These are phyloP conservation scores for Periophthalmus modestus DNA, from an alignment of 2,113 vertebrate species.

Conservation along the genomic window DNA sequence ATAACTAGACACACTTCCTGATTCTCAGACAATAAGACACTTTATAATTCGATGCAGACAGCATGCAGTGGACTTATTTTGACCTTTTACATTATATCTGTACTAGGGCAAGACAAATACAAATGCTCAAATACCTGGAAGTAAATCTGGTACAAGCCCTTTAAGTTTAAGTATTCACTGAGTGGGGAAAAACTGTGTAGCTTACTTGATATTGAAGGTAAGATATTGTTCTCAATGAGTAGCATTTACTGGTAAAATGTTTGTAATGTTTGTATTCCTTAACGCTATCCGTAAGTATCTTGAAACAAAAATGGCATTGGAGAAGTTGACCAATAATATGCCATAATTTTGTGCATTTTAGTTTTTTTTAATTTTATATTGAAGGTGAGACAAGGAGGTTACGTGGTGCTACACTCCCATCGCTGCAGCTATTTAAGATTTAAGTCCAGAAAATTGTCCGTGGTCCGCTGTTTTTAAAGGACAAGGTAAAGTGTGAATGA, in stretches of 20 bases:
- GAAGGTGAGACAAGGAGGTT: background rate
- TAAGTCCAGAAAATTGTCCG: background rate
- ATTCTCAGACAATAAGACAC: no score
- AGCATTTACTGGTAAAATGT: background rate
- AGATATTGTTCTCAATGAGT: background rate
- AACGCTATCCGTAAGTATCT: background rate
- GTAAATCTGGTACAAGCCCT: no score
- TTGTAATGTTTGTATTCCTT: background rate
- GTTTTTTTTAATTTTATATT: background rate
- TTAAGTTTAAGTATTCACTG: background rate
- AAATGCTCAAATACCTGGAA: no score
- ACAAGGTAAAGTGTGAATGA: background rate
- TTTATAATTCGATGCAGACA: no score
- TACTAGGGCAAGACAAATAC: no score
- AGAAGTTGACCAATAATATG: background rate
- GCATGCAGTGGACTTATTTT: no score
- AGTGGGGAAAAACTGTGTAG: background rate
- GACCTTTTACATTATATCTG: no score
- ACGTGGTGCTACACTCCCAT: conserved; percentile 5
- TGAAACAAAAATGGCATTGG: background rate
- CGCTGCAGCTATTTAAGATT: conserved; percentile 7
- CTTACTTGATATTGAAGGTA: background rate
- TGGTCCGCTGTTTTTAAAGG: background rate
- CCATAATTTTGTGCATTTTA: background rate
- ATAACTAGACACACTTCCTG: no score